Evolutionary conservation across 2,888 invertebrate species (phyloP), one percentile per base, ranked within the genome.

Genomic region (Clanis bilineata): DNA sequence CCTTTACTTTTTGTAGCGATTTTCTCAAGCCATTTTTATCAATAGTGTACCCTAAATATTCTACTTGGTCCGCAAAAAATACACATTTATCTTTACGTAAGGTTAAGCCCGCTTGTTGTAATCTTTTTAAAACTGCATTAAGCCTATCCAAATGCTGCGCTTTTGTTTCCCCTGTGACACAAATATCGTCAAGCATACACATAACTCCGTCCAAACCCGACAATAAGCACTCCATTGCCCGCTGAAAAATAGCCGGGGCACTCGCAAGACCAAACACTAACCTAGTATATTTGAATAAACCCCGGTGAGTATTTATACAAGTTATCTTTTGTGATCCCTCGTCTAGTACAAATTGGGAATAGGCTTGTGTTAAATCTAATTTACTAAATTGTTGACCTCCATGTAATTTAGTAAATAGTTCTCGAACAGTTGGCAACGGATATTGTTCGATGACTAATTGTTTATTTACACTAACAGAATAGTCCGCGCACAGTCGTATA

Each of bases 231-330:
- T 67, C 68, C 58, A 69, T 66, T 9, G 64, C 62, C 5, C 66
- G 62, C 54, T 69, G 71, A 36, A 68, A 71, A 41, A 68, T 65
- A 9, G 68, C 65, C 12, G 66, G 66, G 15, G 65, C 65, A 23
- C 63, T 64, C 1, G 68, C 55, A 10, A 68, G 41, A 0, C 69
- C 66, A 5, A 68, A 66, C 18, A 67, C 70, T 36, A 67, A 56
- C 5, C 63, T 56, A 12, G 44, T 62, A 44, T 56, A 63, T n/a
- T 43, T 63, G 10, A 32, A 65, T 7, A 67, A 39, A 0, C 65
- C 64, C 2, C 59, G 51, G n/a, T 55, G 39, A 36, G 25, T 58
- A 41, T 51, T 25, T 36, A 58, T 58, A 39, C 39, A 58, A n/a
- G 51, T 58, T 18, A 57, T 15, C 23, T 41, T 43, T 56, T 56